Percentiles rank a stretch among this genome's conserved stretches.
Conservation (phyloP, 2,888 invertebrate genomes). For the Ceramica pisi region DNA sequence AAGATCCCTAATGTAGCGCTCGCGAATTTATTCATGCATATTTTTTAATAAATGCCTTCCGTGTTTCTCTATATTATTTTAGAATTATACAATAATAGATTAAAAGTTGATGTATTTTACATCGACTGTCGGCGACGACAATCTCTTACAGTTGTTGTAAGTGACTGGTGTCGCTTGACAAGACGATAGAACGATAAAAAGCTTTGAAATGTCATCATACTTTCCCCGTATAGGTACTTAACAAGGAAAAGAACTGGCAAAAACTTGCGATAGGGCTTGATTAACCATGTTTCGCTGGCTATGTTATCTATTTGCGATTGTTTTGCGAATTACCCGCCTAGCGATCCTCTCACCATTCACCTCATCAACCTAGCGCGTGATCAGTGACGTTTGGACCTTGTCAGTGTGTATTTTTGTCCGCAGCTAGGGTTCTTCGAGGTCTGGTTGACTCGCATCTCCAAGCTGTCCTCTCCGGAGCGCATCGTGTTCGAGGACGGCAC, state of each 20-base stretch:
- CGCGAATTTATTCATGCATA: constrained; percentile 16
- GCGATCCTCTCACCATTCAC: constrained; percentile 39
- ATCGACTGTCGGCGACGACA: neutral
- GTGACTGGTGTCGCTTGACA: no score
- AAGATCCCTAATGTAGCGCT: neutral
- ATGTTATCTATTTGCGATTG: constrained; percentile 19
- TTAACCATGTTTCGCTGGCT: neutral
- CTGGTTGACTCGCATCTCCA: constrained; percentile 97
- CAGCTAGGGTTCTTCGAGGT: constrained; percentile 97
- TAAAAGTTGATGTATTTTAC: constrained; percentile 2
- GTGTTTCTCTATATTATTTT: neutral
- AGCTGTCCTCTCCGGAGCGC: constrained; percentile 94
- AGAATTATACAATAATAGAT: neutral
- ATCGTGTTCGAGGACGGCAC: constrained; percentile 98
- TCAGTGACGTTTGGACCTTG: constrained; percentile 53
- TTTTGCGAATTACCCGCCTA: constrained; percentile 32
- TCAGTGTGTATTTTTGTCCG: constrained; percentile 69
- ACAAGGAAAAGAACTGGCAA: neutral
- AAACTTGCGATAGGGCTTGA: neutral
- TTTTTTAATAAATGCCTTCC: neutral
- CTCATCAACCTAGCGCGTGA: constrained; percentile 29
- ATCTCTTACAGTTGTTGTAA: no score
- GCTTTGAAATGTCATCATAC: no score
- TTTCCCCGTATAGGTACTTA: no score
- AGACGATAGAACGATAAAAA: no score